A percentile compares a stretch with the other conserved stretches of the same genome.
Conservation (phyloP, 2,113 vertebrate species). For the Cephalopholis sonnerati region DNA sequence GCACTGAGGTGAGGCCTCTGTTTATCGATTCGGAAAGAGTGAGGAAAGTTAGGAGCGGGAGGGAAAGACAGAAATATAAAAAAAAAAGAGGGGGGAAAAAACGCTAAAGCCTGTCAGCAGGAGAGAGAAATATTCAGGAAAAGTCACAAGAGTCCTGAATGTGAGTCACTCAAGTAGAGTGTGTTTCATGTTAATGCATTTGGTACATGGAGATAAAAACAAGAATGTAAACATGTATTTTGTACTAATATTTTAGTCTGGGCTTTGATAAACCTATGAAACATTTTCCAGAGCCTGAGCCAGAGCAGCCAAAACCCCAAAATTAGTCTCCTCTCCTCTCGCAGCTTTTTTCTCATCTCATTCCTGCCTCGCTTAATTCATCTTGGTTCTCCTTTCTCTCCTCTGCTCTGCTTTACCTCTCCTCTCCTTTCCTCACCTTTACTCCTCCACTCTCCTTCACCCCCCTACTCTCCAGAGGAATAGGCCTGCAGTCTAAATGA, state of each 20-base stretch:
- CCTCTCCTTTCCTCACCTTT: slow-evolving; percentile 58
- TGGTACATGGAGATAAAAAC: slow-evolving; percentile 46
- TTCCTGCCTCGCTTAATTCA: slow-evolving; percentile 45
- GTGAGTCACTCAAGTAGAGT: slow-evolving; percentile 22
- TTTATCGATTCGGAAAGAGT: slow-evolving; percentile 80
- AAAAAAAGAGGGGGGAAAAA: slow-evolving; percentile 34
- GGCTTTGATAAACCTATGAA: slow-evolving; percentile 61
- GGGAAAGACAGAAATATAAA: slow-evolving; percentile 57
- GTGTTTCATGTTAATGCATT: slow-evolving; percentile 49
- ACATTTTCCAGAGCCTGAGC: slow-evolving; percentile 69
- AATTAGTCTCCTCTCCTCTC: slow-evolving; percentile 39
- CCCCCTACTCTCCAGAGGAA: slow-evolving; percentile 62
- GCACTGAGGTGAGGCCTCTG: slow-evolving; percentile 82
- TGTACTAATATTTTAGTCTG: slow-evolving; percentile 51
- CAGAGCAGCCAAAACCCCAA: slow-evolving; percentile 34
- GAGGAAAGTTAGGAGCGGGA: slow-evolving; percentile 55
- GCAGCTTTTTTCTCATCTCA: slow-evolving; percentile 22
- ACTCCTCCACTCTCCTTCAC: slow-evolving; percentile 18
- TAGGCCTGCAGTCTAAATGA: slow-evolving; percentile 75
- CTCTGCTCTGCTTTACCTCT: slow-evolving; percentile 41
- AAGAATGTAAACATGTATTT: slow-evolving; percentile 69
- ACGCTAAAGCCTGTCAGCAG: slow-evolving; percentile 36
- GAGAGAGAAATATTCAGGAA: slow-evolving; percentile 40
- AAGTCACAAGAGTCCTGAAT: slow-evolving; percentile 20
- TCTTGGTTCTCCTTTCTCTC: slow-evolving; percentile 44